Evolutionary conservation across 2,113 vertebrate genomes (phyloP).

Genomic region (Colossoma macropomum): DNA sequence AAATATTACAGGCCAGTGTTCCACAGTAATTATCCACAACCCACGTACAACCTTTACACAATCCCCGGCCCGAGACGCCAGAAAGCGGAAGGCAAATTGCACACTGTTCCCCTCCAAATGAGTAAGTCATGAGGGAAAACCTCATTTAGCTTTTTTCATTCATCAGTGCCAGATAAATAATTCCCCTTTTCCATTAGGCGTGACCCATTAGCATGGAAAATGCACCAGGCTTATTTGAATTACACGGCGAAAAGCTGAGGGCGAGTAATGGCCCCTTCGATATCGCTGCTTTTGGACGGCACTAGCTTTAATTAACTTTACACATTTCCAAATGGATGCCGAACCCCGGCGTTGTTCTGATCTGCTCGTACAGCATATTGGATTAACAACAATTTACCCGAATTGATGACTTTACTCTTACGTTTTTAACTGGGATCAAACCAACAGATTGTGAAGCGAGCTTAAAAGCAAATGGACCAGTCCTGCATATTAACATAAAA

Average conservation of each 20-base stretch:
- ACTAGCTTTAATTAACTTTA: too few relatives aligned
- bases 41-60: conserved; percentile 55
- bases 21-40: conserved; percentile 60
- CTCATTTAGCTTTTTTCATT: conserved; percentile 51
- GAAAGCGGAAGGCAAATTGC: conserved; percentile 34
- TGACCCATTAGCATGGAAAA: too few relatives aligned
- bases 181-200: conserved; percentile 34
- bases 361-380: conserved; percentile 30
- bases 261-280: conserved; percentile 62
- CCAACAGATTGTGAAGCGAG: too few relatives aligned
- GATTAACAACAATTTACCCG: conserved; percentile 11
- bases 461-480: too few relatives aligned
- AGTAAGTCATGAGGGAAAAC: conserved; percentile 21
- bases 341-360: conserved; percentile 34
- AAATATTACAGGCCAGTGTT: conserved; percentile 61
- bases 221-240: neutral
- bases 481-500: too few relatives aligned
- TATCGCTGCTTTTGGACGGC: conserved; percentile 31
- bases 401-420: neutral
- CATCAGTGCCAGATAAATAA: conserved; percentile 42
- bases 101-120: conserved; percentile 39
- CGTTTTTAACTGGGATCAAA: too few relatives aligned
- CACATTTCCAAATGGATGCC: neutral
- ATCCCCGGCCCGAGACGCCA: conserved; percentile 45
- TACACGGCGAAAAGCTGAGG: conserved; percentile 49